Base-by-base conservation (phyloP, 2,888 invertebrate genomes). In the Adelognathus sp. region DNA sequence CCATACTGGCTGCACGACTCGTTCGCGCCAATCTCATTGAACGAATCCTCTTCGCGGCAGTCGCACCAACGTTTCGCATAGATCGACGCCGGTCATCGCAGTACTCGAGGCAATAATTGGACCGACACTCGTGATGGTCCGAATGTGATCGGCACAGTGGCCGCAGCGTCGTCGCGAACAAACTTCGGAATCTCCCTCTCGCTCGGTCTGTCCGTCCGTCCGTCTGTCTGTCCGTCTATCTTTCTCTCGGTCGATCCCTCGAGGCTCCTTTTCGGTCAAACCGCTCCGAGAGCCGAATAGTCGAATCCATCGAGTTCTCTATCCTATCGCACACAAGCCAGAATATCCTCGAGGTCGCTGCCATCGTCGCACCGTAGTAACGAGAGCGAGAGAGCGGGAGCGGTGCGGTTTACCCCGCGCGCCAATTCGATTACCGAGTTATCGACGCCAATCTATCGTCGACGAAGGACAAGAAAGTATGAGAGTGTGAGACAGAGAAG, bases 391-490 rank as follows among this genome's bases (percentile, higher is more conserved):
- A 52, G 24, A 14, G 66, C 11, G 24, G n/a, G 36, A 36, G 27
- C 64, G 54, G 56, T 72, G 75, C 64, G 71, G 70, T 64, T 64
- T 75, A 75, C 71, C 72, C n/a, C 31, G 52, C 66, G 77, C 74
- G 72, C 52, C 76, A 78, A 81, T 81, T 78, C 75, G 66, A 81
- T 81, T 76, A 69, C 67, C 76, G 67, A 81, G 78, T 81, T 78
- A 78, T 81, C 72, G 81, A 73, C 63, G 76, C 70, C 78, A 66
- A 78, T 81, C 67, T 72, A 81, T 78, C 72, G 58, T 58, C 31
- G 29, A 46, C 58, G 29, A 52, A 67, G 54, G 36, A 24, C 21
- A 27, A 41, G 36, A 33, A 36, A 61, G 60, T 41, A 31, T 44
- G 52, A 63, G 39, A 52, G 52, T 52, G 21, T 9, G 29, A 64